A percentile compares a stretch with the other conserved stretches of the same genome.
phyloP scores from a whole-genome alignment of 2,797 vertebrate genomes.

The Lepilemur septentrionalis region DNA sequence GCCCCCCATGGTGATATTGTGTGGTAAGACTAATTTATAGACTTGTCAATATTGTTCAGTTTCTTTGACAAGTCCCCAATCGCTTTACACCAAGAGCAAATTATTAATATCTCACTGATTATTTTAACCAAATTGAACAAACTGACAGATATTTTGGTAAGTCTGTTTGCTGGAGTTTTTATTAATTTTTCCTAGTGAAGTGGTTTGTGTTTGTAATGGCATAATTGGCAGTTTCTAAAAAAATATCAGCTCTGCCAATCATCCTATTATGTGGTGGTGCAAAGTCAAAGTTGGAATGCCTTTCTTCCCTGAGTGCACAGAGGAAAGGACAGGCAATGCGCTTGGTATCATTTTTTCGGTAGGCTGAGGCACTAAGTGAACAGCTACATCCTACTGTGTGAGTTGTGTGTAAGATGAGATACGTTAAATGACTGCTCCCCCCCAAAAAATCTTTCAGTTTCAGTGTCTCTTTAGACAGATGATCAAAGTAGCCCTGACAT shows the following conservation, averaged over 20 bases:
- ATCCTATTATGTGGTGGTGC: background rate
- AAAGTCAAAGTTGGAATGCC: background rate
- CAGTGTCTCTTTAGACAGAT: background rate
- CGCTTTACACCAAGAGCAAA: background rate
- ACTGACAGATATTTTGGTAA: background rate
- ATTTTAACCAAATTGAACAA: conserved; percentile 38
- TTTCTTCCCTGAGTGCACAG: background rate
- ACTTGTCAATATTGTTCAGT: background rate
- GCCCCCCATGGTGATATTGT: background rate
- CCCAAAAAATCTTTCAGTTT: background rate
- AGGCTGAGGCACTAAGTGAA: background rate
- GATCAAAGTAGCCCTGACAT: conserved; percentile 19
- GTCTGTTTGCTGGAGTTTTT: background rate
- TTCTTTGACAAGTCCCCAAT: background rate
- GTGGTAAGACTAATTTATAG: background rate
- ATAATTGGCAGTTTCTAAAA: background rate
- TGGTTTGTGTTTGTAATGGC: background rate
- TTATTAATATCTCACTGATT: conserved; percentile 17
- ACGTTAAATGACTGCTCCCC: background rate
- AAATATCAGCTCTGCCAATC: background rate
- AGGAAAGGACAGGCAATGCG: background rate
- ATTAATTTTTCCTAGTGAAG: background rate
- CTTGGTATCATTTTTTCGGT: background rate
- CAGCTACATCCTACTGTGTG: background rate
- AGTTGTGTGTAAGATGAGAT: background rate